Percentiles rank a stretch among this genome's conserved stretches.
phyloP scores from a whole-genome alignment of 1,140 invertebrate genomes.

The Luehdorfia chinensis region DNA sequence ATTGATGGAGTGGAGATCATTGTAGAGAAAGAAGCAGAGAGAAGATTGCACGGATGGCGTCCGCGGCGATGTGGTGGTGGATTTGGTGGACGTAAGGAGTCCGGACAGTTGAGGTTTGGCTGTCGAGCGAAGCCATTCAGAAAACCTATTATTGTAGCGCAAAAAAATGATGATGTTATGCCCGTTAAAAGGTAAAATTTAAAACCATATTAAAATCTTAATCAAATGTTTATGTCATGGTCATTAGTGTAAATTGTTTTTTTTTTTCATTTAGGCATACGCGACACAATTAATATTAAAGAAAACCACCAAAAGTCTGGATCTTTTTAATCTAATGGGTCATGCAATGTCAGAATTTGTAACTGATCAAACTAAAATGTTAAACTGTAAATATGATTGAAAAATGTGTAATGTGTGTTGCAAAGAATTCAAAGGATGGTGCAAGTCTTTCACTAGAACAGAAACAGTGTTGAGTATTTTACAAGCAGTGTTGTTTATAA shows the following conservation, averaged over 20 bases:
- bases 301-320: background rate
- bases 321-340: conserved; percentile 22
- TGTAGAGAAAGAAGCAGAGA: conserved; percentile 83
- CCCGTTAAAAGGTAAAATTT: conserved; percentile 15
- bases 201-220: too few species aligned
- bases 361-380: background rate
- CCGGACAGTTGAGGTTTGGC: conserved; percentile 93
- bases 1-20: conserved; percentile 81
- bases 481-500: conserved; percentile 38
- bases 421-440: conserved; percentile 54
- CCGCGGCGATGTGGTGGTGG: conserved; percentile 91
- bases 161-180: conserved; percentile 14
- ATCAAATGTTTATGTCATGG: too few species aligned
- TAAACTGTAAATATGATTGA: conserved; percentile 19
- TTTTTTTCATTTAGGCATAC: too few species aligned
- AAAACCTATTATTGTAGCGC: conserved; percentile 75
- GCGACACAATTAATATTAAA: conserved; percentile 12
- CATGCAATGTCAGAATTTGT: conserved; percentile 16
- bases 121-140: conserved; percentile 86
- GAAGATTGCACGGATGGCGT: conserved; percentile 82
- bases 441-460: conserved; percentile 49
- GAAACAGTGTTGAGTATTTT: conserved; percentile 38
- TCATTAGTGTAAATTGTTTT: too few species aligned
- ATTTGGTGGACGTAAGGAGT: conserved; percentile 91
- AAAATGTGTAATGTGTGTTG: conserved; percentile 50